Conservation (phyloP, 2,888 invertebrate species). For the Folsomia manolachei region DNA sequence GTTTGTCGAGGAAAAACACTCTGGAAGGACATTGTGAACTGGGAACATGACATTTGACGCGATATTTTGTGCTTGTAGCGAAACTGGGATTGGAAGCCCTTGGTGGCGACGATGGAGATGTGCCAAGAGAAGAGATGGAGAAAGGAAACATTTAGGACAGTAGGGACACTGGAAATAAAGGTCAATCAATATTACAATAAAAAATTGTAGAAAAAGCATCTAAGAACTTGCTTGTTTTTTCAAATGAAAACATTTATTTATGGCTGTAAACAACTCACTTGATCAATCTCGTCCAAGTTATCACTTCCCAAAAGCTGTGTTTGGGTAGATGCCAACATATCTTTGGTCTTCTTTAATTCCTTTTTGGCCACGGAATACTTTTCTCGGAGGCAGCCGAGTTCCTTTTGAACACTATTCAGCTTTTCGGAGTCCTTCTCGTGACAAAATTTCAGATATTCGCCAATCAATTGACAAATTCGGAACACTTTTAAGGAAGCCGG, state of each 20-base stretch:
- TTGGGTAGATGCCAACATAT: constrained; percentile 38
- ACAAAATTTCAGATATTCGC: constrained; percentile 32
- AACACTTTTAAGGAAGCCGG: constrained; percentile 47
- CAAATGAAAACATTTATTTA: background rate
- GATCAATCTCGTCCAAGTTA: constrained; percentile 43
- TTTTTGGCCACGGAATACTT: constrained; percentile 35
- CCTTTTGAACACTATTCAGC: constrained; percentile 29
- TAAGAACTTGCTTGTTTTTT: background rate
- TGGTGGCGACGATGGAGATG: constrained; percentile 49
- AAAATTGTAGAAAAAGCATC: background rate
- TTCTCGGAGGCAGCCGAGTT: constrained; percentile 37
- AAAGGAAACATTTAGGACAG: constrained; percentile 42
- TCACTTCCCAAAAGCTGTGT: constrained; percentile 36
- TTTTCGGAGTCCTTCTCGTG: constrained; percentile 14
- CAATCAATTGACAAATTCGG: constrained; percentile 41
- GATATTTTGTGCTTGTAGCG: constrained; percentile 1
- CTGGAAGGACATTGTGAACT: background rate
- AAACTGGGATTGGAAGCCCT: constrained; percentile 40
- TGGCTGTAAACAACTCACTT: constrained; percentile 22
- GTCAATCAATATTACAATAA: constrained; percentile 6
- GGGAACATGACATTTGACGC: background rate
- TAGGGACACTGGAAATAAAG: constrained; percentile 42
- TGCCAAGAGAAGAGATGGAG: constrained; percentile 35
- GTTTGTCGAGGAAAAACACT: background rate
- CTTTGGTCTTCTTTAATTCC: constrained; percentile 40